phyloP scores from a whole-genome alignment of 2,113 vertebrate species.

The Nerophis lumbriciformis region DNA sequence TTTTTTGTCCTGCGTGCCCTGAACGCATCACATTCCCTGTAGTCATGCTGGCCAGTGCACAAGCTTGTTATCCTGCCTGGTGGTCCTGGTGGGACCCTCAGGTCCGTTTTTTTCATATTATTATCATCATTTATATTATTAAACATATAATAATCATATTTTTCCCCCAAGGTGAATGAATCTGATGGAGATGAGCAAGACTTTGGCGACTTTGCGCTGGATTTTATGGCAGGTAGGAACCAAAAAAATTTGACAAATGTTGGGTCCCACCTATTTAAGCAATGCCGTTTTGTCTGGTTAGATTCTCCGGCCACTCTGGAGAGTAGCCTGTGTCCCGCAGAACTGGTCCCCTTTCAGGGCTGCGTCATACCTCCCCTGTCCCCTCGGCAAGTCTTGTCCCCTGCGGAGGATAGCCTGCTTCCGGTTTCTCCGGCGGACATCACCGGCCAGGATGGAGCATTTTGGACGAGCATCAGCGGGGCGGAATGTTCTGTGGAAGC shows the following conservation, averaged over 20 bases:
- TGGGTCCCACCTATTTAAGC: neutral
- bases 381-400: constrained; percentile 6
- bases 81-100: constrained; percentile 55
- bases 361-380: constrained; percentile 63
- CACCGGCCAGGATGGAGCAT: constrained; percentile 33
- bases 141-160: neutral
- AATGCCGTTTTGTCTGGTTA: constrained; percentile 20
- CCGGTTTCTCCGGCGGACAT: constrained; percentile 18
- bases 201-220: constrained; percentile 75
- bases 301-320: constrained; percentile 72
- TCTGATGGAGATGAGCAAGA: constrained; percentile 69
- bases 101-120: constrained; percentile 22
- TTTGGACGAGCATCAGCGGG: constrained; percentile 72
- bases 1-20: neutral
- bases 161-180: constrained; percentile 45
- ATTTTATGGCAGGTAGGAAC: constrained; percentile 78
- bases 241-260: neutral
- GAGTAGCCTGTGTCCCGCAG: constrained; percentile 57
- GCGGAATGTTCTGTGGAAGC: constrained; percentile 65
- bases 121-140: neutral
- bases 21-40: constrained; percentile 11
- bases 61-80: neutral
- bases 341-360: constrained; percentile 72
- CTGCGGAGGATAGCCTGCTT: constrained; percentile 10
- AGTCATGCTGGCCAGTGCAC: constrained; percentile 37